Conservation (phyloP, 2,113 vertebrate species). For the Hemiprocne comata region DNA sequence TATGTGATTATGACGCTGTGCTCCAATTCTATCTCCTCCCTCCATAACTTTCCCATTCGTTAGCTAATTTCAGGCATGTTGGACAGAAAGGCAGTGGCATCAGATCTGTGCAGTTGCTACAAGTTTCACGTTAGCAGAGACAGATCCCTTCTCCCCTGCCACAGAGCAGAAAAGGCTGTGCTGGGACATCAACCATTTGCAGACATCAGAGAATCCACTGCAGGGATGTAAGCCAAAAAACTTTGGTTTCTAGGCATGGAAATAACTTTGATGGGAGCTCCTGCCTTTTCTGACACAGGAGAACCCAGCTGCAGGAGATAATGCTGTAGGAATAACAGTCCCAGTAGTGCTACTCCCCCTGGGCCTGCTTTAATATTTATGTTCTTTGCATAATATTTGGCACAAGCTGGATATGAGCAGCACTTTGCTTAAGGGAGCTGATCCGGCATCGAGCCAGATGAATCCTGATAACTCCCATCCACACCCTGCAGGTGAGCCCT, state of each 20-base stretch:
- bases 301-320: not conserved
- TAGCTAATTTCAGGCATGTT: not conserved
- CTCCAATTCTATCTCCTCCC: not conserved
- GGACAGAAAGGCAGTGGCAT: not conserved
- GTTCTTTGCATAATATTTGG: conserved; percentile 12
- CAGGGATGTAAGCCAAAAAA: not conserved
- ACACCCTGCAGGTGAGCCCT: conserved; percentile 30
- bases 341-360: not conserved
- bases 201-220: not conserved
- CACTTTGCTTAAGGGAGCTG: not conserved
- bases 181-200: not conserved
- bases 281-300: not conserved
- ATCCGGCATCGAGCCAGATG: not conserved
- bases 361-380: not conserved
- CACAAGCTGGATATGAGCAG: conserved; percentile 1
- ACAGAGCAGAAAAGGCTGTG: not conserved
- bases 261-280: not conserved
- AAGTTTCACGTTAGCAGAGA: not conserved
- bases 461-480: not conserved
- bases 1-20: not conserved
- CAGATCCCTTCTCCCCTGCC: not conserved
- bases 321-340: not conserved
- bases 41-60: not conserved
- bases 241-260: not conserved
- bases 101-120: not conserved